A percentile compares a stretch with the other conserved stretches of the same genome.
These are phyloP conservation scores for Plagodis pulveraria DNA, from an alignment of 2,888 invertebrate genomes.

Conservation along the genomic window DNA sequence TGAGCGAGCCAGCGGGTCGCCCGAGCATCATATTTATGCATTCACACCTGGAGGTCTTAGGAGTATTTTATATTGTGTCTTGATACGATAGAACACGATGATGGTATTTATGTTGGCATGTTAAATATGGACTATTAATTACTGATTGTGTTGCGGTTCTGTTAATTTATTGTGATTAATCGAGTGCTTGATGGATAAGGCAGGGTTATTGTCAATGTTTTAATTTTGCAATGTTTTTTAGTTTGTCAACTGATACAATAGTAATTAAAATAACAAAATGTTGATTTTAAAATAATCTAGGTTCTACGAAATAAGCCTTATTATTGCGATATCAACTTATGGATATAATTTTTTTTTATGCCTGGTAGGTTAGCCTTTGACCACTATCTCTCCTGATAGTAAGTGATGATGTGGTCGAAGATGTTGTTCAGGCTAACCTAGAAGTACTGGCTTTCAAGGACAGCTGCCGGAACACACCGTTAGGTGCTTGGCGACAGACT, in stretches of 20 bases:
- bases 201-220: conserved; percentile 39
- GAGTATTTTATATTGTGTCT: conserved; percentile 70
- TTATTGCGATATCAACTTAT: too few species aligned
- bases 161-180: conserved; percentile 80
- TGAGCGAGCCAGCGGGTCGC: conserved; percentile 83
- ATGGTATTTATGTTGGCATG: conserved; percentile 74
- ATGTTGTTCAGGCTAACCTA: too few species aligned
- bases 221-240: conserved; percentile 14
- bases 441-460: too few species aligned
- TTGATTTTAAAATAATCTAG: too few species aligned
- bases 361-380: too few species aligned
- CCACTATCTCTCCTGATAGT: too few species aligned
- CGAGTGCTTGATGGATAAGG: conserved; percentile 37
- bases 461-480: too few species aligned
- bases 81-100: conserved; percentile 68
- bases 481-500: too few species aligned
- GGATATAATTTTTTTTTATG: too few species aligned
- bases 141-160: conserved; percentile 77
- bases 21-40: conserved; percentile 81
- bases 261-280: too few species aligned
- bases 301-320: too few species aligned
- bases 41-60: conserved; percentile 83
- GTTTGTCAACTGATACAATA: not conserved
- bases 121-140: conserved; percentile 81
- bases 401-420: too few species aligned